Conservation (phyloP, 1,140 invertebrate genomes). For the Cheumatopsyche charites region DNA sequence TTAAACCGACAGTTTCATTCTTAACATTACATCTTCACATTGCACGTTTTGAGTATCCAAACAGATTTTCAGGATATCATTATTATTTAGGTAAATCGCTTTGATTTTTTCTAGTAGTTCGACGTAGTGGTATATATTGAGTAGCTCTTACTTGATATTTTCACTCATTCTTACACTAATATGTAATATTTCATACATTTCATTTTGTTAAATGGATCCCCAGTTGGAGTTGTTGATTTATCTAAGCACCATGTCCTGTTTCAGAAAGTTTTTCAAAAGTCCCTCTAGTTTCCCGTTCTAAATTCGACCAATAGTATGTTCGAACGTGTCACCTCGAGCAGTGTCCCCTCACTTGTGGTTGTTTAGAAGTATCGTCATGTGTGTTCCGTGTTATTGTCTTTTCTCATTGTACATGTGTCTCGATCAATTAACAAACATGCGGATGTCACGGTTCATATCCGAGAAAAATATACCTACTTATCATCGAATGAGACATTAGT, state of each 20-base stretch:
- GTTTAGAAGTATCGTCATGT: conserved; percentile 18
- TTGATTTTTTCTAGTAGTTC: conserved; percentile 7
- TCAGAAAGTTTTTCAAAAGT: neutral
- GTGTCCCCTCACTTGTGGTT: conserved; percentile 18
- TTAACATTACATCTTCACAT: neutral
- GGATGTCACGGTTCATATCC: neutral
- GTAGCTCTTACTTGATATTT: conserved; percentile 7
- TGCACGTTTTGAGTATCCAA: neutral
- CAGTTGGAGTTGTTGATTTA: neutral
- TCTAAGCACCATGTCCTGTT: neutral
- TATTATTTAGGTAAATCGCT: conserved; percentile 13
- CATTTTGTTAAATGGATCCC: neutral
- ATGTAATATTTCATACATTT: neutral
- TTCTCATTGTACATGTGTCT: conserved; percentile 35
- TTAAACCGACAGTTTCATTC: neutral
- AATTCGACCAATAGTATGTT: neutral
- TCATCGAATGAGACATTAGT: neutral
- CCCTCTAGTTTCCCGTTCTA: neutral
- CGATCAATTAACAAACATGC: conserved; percentile 12
- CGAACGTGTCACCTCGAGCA: neutral
- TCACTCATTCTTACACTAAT: conserved; percentile 5
- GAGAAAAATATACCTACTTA: conserved; percentile 5
- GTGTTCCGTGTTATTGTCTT: conserved; percentile 30
- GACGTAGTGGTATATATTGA: conserved; percentile 11
- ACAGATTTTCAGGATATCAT: neutral